phyloP scores from a whole-genome alignment of 2,797 vertebrate genomes.

The Cephalopachus bancanus region DNA sequence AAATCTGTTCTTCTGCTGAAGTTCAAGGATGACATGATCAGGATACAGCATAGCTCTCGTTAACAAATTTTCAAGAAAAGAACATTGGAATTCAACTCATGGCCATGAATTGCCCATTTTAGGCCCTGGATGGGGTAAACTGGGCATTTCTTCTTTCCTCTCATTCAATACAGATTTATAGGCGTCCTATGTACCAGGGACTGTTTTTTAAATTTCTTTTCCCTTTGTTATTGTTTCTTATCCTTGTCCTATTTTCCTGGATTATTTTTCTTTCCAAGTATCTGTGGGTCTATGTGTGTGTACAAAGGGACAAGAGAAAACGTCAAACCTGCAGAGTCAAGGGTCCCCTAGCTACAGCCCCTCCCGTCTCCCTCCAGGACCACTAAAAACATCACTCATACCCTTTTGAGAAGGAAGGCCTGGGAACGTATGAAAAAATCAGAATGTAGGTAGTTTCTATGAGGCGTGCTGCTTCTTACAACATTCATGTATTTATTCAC shows the following conservation, averaged over 20 bases:
- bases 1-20: constrained; percentile 31
- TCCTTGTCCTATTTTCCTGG: background rate
- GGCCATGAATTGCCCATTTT: background rate
- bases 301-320: background rate
- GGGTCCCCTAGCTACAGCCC: background rate
- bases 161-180: background rate
- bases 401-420: background rate
- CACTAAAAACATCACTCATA: background rate
- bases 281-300: background rate
- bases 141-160: constrained; percentile 15
- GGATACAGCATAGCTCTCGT: background rate
- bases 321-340: background rate
- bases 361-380: background rate
- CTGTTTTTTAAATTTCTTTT: constrained; percentile 24
- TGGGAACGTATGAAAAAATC: background rate
- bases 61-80: constrained; percentile 10
- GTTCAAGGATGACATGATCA: constrained; percentile 13
- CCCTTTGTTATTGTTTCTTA: background rate
- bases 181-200: background rate
- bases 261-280: background rate
- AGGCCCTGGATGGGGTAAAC: constrained; percentile 32
- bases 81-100: constrained; percentile 21
- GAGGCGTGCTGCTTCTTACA: background rate
- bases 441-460: background rate
- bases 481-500: background rate